A percentile compares a stretch with the other conserved stretches of the same genome.
phyloP scores from a whole-genome alignment of 2,797 vertebrate genomes.

The Esox lucius region DNA sequence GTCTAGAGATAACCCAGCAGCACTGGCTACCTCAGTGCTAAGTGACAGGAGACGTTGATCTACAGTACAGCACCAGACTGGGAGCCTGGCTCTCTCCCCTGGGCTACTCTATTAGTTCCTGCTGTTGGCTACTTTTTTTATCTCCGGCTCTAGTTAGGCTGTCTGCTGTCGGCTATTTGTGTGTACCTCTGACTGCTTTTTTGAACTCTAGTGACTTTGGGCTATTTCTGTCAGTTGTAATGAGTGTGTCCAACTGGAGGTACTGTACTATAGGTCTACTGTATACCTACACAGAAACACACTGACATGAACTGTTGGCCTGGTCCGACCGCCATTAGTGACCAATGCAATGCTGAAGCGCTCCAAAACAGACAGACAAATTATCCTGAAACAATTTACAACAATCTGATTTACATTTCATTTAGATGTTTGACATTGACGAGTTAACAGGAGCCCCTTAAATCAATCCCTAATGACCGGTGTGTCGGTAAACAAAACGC shows the following conservation, averaged over 20 bases:
- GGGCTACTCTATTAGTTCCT: background rate
- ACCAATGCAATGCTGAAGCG: constrained; percentile 48
- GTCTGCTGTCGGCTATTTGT: background rate
- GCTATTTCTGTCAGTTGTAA: background rate
- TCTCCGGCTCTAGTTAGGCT: background rate
- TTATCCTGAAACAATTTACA: constrained; percentile 48
- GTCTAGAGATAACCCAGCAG: background rate
- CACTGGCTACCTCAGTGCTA: background rate
- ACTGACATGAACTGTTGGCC: background rate
- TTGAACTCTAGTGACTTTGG: background rate
- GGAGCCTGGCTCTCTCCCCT: background rate
- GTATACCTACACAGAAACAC: background rate
- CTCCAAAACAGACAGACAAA: constrained; percentile 50
- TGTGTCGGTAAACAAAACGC: constrained; percentile 69
- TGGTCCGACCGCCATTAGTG: constrained; percentile 34
- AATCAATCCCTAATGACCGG: constrained; percentile 74
- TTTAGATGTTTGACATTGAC: constrained; percentile 59
- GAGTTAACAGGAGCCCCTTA: constrained; percentile 64
- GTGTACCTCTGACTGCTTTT: background rate
- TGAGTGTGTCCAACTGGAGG: background rate
- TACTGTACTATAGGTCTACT: background rate
- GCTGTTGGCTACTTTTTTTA: background rate
- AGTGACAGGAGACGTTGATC: constrained; percentile 19
- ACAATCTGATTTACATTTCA: constrained; percentile 64
- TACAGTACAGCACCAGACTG: background rate